Conservation (phyloP, 2,113 vertebrate genomes). For the Bombycilla garrulus region DNA sequence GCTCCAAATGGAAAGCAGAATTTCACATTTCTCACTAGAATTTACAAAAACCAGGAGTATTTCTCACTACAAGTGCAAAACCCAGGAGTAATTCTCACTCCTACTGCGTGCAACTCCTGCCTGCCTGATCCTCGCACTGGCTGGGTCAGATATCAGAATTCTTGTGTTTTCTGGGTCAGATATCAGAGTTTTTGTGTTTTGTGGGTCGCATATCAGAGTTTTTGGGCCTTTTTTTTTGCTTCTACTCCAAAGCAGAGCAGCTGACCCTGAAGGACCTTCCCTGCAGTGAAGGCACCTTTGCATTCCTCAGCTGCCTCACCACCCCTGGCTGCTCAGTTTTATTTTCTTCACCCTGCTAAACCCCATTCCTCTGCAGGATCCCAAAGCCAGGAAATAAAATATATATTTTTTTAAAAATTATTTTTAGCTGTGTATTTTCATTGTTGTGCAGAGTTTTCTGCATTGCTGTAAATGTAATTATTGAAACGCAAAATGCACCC, state of each 20-base stretch:
- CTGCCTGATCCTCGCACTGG: background rate
- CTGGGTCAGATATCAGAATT: background rate
- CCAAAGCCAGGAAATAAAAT: background rate
- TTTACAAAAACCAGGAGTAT: background rate
- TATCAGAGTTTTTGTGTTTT: background rate
- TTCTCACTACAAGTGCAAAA: background rate
- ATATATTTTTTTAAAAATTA: background rate
- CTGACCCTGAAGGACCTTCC: background rate
- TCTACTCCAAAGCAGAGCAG: background rate
- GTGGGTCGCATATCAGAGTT: background rate
- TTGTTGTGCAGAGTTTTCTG: background rate
- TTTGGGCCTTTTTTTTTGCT: background rate
- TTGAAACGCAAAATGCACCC: background rate
- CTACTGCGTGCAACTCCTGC: fast-evolving
- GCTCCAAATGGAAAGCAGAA: no score
- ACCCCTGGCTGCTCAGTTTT: background rate
- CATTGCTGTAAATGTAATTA: background rate
- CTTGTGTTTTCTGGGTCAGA: background rate
- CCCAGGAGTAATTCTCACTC: background rate
- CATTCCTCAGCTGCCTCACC: background rate
- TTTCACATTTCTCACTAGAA: background rate
- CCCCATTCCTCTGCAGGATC: background rate
- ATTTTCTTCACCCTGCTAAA: background rate
- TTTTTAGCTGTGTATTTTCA: background rate
- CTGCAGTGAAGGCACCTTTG: background rate